Percentiles rank a stretch among this genome's conserved stretches.
Evolutionary conservation across 2,113 vertebrate species (phyloP).

Genomic region (Pycnonotus jocosus): DNA sequence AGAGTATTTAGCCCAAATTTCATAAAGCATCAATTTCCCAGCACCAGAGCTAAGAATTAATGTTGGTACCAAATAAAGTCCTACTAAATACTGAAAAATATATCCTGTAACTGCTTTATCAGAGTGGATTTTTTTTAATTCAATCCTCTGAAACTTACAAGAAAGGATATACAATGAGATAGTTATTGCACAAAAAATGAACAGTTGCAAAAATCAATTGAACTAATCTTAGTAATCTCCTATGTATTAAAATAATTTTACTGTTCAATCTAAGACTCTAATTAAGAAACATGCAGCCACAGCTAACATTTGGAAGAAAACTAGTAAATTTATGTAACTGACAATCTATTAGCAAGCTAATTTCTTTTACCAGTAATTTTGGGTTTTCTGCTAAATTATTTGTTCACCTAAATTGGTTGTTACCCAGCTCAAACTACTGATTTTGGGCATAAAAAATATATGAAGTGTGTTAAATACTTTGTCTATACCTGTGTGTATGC

Average conservation of each 20-base stretch:
- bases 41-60: background rate
- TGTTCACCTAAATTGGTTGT: background rate
- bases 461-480: background rate
- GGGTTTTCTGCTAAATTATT: background rate
- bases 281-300: background rate
- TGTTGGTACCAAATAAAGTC: background rate
- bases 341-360: background rate
- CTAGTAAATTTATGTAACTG: background rate
- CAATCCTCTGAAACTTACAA: background rate
- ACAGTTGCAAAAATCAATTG: background rate
- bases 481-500: background rate
- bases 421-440: no score
- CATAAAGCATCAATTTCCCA: background rate
- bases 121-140: background rate
- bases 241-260: background rate
- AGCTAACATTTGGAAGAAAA: background rate
- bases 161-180: background rate
- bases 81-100: background rate
- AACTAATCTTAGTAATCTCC: background rate
- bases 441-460: background rate
- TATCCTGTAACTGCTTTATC: background rate
- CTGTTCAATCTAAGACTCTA: background rate
- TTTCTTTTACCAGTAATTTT: background rate
- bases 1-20: background rate
- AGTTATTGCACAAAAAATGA: background rate